Evolutionary conservation across 2,888 invertebrate genomes (phyloP), one percentile per base, ranked within the genome.

Genomic region (Epinotia demarniana): DNA sequence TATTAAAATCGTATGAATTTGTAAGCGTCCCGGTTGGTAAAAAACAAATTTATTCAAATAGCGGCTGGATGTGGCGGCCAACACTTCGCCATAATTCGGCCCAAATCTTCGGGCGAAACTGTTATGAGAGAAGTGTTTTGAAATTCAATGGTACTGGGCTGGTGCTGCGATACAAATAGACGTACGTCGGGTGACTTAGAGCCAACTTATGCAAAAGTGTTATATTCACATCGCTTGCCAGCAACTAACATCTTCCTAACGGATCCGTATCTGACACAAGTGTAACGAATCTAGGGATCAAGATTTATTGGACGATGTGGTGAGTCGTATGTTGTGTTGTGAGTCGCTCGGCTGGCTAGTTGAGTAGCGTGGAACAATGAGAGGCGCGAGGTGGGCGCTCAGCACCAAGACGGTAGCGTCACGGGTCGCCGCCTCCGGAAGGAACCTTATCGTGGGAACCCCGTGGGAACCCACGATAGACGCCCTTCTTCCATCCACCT

Each of bases 351-450:
- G 49, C 13, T 39, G 60, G 33, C 58, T 46, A 67, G 72, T 23
- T 5, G 57, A 70, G 53, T 62, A 64, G 62, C 27, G 77, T 79
- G 76, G 79, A 86, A 89, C 89, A 90, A 88, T 88, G 81, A 80
- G 89, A 89, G 87, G 87, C 86, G 83, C 85, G 80, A 80, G 78
- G 84, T 83, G 85, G 87, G 85, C 84, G 83, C 81, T 78, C 55
- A 8, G 74, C 79, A 72, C 77, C 73, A 87, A 91, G 91, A 90
- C 92, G 84, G 91, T 91, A 90, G 92, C 91, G 91, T 90, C 89
- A 91, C 88, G 93, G 93, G 92, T 93, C 93, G 89, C 83, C 84
- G 90, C 83, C 85, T 89, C 88, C 92, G 92, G 93, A 93, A 92
- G 93, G 92, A 92, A 93, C 92, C 82, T 80, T 73, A 78, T 78